Base-by-base conservation (phyloP, 2,888 invertebrate genomes). In the Charanyca ferruginea region DNA sequence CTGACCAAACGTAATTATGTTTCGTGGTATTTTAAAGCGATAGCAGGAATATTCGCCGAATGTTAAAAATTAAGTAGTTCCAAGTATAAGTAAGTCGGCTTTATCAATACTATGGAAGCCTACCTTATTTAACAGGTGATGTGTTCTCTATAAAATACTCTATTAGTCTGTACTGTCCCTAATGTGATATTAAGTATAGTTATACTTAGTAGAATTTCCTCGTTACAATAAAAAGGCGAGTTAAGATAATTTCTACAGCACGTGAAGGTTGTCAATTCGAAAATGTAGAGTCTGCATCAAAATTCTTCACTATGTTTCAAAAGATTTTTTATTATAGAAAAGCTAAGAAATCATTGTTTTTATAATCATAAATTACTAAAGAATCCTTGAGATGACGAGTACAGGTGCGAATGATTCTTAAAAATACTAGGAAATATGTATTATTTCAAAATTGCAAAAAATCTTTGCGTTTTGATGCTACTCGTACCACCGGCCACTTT, bases 151-250 rank as follows among this genome's bases (percentile, higher is more conserved):
- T 55, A 54, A 61, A 73, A 62, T 68, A 64, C 44, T 57, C 42
- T 22, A 51, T 48, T 54, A 49, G 32, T 55, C 22, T 60, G 25
- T 47, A 67, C 44, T 52, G 65, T 53, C 41, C 49, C 48, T 81
- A 81, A 72, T 81, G 81, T 44, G 66, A 65, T 70, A 65, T 73
- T 72, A 73, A 76, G 69, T 80, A 68, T 22, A 60, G 51, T 58
- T 58, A 66, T 64, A n/a, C n/a, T n/a, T n/a, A 80, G 68, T 69
- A 48, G 49, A 23, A 72, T 63, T 51, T 72, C 47, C 64, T 63
- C 25, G 51, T 57, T 63, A 55, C 49, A 73, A 76, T 73, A 58
- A 73, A 80, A 76, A 70, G 62, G 35, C 44, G 52, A 51, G 60
- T 72, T 69, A 66, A 52, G 53, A 32, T 66, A 67, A 77, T 68